phyloP scores from a whole-genome alignment of 1,140 invertebrate species.

The Lycorma delicatula region DNA sequence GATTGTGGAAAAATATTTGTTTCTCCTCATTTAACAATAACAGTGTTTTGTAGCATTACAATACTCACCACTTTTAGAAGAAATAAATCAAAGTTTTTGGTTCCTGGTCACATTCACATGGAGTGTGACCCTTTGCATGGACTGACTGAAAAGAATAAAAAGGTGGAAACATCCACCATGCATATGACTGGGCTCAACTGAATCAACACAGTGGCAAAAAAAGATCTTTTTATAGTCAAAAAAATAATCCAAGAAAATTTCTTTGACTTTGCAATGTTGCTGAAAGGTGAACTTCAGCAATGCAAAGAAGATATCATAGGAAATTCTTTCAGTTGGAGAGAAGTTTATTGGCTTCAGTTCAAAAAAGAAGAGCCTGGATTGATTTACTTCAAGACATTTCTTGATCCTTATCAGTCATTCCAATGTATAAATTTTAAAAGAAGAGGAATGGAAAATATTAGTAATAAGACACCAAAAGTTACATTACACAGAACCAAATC shows the following conservation, averaged over 20 bases:
- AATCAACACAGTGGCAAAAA: not conserved
- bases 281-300: not conserved
- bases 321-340: not conserved
- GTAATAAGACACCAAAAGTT: too few relatives aligned
- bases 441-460: too few relatives aligned
- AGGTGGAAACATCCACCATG: too few relatives aligned
- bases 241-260: not conserved
- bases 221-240: not conserved
- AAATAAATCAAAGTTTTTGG: not conserved
- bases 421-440: too few relatives aligned
- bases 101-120: not conserved
- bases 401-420: too few relatives aligned
- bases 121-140: not conserved
- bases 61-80: not conserved
- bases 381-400: too few relatives aligned
- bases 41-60: not conserved
- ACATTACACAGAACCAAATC: too few relatives aligned
- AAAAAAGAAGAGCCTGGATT: not conserved
- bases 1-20: too few relatives aligned
- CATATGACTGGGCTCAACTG: not conserved
- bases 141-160: not conserved
- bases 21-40: too few relatives aligned
- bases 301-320: not conserved
- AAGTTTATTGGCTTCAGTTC: not conserved
- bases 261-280: not conserved